Evolutionary conservation across 2,888 invertebrate species (phyloP).

Genomic region (Aphodius granarius): DNA sequence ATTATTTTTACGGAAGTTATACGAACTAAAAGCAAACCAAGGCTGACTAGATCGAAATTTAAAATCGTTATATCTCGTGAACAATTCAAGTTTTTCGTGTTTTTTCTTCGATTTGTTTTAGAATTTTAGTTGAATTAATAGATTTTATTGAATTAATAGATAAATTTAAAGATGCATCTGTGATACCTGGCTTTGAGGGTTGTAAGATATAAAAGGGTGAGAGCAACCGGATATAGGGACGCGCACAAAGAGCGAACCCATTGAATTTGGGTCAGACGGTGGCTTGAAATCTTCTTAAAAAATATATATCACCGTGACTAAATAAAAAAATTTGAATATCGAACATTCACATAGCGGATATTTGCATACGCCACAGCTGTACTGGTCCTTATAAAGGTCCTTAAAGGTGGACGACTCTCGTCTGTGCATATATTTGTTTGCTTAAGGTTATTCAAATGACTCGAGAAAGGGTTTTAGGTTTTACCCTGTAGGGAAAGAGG

Average conservation of each 20-base stretch:
- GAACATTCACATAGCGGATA: neutral
- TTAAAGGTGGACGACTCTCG: neutral
- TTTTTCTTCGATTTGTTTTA: neutral
- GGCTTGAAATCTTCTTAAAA: neutral
- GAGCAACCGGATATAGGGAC: neutral
- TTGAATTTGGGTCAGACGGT: neutral
- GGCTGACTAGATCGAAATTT: neutral
- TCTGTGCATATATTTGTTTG: neutral
- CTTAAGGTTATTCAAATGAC: neutral
- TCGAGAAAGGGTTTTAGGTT: neutral
- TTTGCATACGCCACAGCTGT: neutral
- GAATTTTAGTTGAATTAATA: too few relatives aligned
- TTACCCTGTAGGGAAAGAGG: neutral
- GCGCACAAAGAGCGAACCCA: neutral
- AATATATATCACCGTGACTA: neutral
- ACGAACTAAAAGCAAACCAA: neutral
- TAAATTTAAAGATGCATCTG: neutral
- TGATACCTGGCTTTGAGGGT: neutral
- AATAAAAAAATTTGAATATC: neutral
- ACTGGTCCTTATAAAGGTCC: too few relatives aligned
- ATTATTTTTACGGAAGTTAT: neutral
- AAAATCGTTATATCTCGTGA: neutral
- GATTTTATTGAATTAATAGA: too few relatives aligned
- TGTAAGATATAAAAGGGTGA: neutral
- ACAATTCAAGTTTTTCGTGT: neutral